These are phyloP conservation scores for Seriola aureovittata DNA, from an alignment of 2,113 vertebrate genomes.

Conservation along the genomic window DNA sequence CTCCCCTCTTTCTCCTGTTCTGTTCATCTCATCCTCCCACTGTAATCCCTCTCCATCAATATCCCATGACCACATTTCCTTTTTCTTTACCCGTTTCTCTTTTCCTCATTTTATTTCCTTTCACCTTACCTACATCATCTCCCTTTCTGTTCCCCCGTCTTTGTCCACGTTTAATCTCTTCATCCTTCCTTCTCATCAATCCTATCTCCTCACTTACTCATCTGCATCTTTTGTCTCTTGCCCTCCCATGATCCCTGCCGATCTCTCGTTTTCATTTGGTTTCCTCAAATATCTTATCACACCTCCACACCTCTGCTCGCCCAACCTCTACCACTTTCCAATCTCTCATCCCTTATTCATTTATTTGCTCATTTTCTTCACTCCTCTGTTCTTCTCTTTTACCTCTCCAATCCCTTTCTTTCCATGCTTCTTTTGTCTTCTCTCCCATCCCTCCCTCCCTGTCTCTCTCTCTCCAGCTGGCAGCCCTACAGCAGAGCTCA, in stretches of 20 bases:
- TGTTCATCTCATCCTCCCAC: constrained; percentile 14
- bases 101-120: neutral
- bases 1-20: constrained; percentile 29
- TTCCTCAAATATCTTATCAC: neutral
- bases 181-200: constrained; percentile 10
- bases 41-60: neutral
- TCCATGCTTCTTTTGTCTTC: constrained; percentile 42
- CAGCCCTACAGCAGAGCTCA: constrained; percentile 92
- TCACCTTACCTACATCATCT: neutral
- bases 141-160: neutral
- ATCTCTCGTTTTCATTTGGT: constrained; percentile 9
- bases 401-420: constrained; percentile 4
- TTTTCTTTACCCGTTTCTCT: neutral
- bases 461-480: constrained; percentile 86
- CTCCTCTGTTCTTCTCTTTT: constrained; percentile 27
- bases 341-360: constrained; percentile 15
- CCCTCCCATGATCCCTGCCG: neutral
- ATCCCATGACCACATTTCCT: neutral
- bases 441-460: constrained; percentile 46
- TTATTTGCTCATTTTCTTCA: constrained; percentile 19
- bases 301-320: neutral
- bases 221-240: neutral
- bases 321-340: neutral
- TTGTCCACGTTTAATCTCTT: constrained; percentile 3
- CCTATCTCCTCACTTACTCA: neutral